Conservation (phyloP, 2,797 vertebrate species). For the Ctenochaetus hawaiiensis region DNA sequence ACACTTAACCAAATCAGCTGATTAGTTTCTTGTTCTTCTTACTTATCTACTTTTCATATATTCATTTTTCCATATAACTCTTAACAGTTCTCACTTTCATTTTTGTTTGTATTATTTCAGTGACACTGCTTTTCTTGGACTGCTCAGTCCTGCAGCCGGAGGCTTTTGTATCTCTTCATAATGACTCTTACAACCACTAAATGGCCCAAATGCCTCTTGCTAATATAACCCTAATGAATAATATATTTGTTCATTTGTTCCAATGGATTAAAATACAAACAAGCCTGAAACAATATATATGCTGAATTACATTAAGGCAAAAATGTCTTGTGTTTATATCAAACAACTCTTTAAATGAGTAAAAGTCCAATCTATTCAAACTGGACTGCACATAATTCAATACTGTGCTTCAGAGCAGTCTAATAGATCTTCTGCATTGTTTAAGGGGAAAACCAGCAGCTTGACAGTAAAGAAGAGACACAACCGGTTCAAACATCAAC, state of each 20-base stretch:
- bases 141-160: neutral
- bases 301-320: neutral
- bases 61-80: too few relatives aligned
- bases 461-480: neutral
- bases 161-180: neutral
- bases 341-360: neutral
- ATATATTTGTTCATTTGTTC: neutral
- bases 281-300: neutral
- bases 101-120: neutral
- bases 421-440: neutral
- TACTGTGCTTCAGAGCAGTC: neutral
- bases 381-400: neutral
- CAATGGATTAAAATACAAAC: conserved; percentile 2
- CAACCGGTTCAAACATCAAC: neutral
- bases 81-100: neutral
- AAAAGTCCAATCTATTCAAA: neutral
- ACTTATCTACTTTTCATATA: too few relatives aligned
- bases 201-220: neutral
- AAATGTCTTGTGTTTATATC: neutral
- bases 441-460: conserved; percentile 4
- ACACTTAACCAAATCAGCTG: neutral
- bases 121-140: neutral
- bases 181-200: neutral
- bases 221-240: neutral
- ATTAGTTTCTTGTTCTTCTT: too few relatives aligned